Evolutionary conservation across 1,140 invertebrate species (phyloP).

Genomic region (Drosophila tristis): DNA sequence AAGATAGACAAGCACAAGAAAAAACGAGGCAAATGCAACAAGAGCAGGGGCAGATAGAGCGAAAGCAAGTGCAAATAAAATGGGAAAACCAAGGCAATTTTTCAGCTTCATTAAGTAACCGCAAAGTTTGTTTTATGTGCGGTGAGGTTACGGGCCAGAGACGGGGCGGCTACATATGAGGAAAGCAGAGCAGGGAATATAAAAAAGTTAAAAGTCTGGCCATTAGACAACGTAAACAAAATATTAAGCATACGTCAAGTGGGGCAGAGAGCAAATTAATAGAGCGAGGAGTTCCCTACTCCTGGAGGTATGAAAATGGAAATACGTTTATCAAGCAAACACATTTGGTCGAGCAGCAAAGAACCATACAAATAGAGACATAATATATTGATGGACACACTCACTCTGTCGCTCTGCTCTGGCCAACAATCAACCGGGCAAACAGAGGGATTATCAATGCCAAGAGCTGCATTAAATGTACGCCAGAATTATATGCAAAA

Average conservation of each 20-base stretch:
- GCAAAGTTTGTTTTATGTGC: conserved; percentile 74
- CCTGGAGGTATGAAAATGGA: too few relatives aligned
- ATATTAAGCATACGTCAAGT: conserved; percentile 24
- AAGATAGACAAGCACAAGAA: conserved; percentile 31
- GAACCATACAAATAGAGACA: too few relatives aligned
- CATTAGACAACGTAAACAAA: conserved; percentile 12
- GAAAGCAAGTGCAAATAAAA: conserved; percentile 60
- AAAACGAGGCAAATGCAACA: conserved; percentile 41
- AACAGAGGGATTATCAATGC: too few relatives aligned
- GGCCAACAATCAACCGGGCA: too few relatives aligned
- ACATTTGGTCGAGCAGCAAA: too few relatives aligned
- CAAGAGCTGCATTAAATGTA: too few relatives aligned
- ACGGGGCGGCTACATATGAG: conserved; percentile 14
- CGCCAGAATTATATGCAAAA: too few relatives aligned
- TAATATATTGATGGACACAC: too few relatives aligned
- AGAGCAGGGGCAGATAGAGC: conserved; percentile 12
- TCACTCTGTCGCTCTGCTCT: too few relatives aligned
- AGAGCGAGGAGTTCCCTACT: too few relatives aligned
- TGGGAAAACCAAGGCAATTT: conserved; percentile 65
- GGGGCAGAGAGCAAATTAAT: background rate
- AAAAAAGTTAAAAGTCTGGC: conserved; percentile 2
- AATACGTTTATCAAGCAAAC: too few relatives aligned
- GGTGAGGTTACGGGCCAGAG: conserved; percentile 50
- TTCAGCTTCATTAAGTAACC: conserved; percentile 76
- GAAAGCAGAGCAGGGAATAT: background rate